phyloP scores from a whole-genome alignment of 2,888 invertebrate genomes.

The Siphonodentalium dalli region DNA sequence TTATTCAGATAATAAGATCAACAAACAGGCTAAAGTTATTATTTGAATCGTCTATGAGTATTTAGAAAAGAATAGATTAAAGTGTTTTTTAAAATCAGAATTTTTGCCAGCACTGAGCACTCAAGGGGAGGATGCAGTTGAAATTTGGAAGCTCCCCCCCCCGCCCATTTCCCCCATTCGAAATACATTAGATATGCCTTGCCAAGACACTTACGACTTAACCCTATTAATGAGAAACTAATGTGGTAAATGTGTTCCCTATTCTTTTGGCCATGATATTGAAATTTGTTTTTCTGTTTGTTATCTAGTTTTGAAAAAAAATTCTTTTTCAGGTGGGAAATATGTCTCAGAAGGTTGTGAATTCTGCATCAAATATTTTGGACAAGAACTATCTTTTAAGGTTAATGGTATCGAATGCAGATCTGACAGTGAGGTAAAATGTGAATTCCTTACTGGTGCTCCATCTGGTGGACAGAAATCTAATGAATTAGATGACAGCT shows the following conservation, averaged over 20 bases:
- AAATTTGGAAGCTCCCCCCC: too few relatives aligned
- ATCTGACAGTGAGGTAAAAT: background rate
- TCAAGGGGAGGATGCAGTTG: too few relatives aligned
- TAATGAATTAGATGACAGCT: slow-evolving; percentile 14
- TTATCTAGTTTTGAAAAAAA: background rate
- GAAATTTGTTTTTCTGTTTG: background rate
- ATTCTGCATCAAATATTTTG: slow-evolving; percentile 39
- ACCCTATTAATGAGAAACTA: background rate
- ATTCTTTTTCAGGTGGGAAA: slow-evolving; percentile 35
- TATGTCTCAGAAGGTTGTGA: slow-evolving; percentile 30
- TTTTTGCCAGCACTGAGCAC: too few relatives aligned
- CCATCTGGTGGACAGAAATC: background rate
- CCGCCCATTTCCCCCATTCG: too few relatives aligned
- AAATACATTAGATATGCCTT: too few relatives aligned
- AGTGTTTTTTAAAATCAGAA: too few relatives aligned
- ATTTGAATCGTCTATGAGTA: too few relatives aligned
- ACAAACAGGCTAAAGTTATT: too few relatives aligned
- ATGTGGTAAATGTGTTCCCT: background rate
- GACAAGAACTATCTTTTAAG: slow-evolving; percentile 38
- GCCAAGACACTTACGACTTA: too few relatives aligned
- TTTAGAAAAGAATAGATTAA: too few relatives aligned
- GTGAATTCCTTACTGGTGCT: background rate
- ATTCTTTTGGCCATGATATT: background rate
- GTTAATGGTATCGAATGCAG: slow-evolving; percentile 20
- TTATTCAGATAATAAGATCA: too few relatives aligned